Base-by-base conservation (phyloP, 2,888 invertebrate species). In the Gortyna flavago region DNA sequence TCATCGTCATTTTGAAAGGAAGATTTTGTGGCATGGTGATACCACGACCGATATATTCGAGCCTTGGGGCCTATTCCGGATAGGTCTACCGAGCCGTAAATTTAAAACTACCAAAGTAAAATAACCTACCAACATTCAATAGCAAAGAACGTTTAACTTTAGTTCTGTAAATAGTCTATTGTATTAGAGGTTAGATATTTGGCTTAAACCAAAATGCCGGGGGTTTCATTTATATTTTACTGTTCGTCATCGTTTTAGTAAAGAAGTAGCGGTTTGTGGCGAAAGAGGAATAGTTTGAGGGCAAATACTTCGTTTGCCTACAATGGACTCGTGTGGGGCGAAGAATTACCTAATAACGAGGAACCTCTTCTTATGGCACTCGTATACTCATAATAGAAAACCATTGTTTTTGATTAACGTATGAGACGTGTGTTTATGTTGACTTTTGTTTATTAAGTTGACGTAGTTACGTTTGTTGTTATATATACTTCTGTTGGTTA, bases 221-320 rank as follows among this genome's bases (percentile, higher is more conserved):
- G 88, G 84, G 88, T 91, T 93, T 91, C 92, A 93, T 93, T 93
- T 92, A 87, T 90, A 84, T 90, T 94, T 93, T 93, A 94, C 90
- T 77, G 90, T 90, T 86, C 89, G 91, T 90, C 91, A 89, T 91
- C 89, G 89, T 89, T 90, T 88, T 82, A 79, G 88, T 85, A 79
- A 85, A 89, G 89, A 89, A 90, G 81, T 86, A 85, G 87, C 85
- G 85, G 90, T 94, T 94, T 95, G 94, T 90, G 94, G 94, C 91
- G 85, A 82, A 84, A 91, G 91, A 87, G 86, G 85, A 82, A 84
- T 85, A 87, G 80, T 90, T 89, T 87, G 88, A 92, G 89, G 90
- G 89, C 85, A 84, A 89, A 89, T 79, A 79, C 80, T 79, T 86
- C 72, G 78, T 77, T 75, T 72, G 68, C 69, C 82, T 67, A 71